Evolutionary conservation across 2,113 vertebrate genomes (phyloP), one percentile per base, ranked within the genome.

Genomic region (Pteruthius melanotis): DNA sequence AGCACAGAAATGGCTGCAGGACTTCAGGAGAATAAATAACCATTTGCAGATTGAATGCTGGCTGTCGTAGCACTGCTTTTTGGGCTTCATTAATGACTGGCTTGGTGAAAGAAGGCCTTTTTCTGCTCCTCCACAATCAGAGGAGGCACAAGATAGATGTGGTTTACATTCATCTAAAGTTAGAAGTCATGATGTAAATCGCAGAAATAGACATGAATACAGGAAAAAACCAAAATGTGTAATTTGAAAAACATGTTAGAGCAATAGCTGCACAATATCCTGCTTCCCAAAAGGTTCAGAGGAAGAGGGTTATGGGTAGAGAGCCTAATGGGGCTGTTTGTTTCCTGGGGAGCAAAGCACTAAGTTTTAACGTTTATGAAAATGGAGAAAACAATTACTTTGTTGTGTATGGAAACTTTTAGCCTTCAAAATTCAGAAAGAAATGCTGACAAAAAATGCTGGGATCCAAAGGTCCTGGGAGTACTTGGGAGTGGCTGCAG

Each of bases 151-250:
- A 87, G 69, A 95, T 60, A 54, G 59, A 92, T 94, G 79, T 59
- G 69, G 89, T 86, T 96, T 93, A 54, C 22, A 70, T 66, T 72
- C 65, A 83, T 70, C 92, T 84, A 78, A 92, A 93, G 83, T 92
- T 96, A 96, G 96, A 94, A 94, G 19, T 33, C 47, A 24, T 90
- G 79, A 95, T 86, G 92, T 75, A 86, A 89, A 96, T 21, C 2
- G 10, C 93, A 86, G 83, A 95, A 93, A 95, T 90, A 97, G 82
- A 66, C n/a, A 75, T 1, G 63, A 72, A 86, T 15, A 49, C 19
- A 52, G 24, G 35, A 37, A 49, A 68, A 57, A 33, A 39, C 9
- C n/a, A 71, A 87, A 91, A 65, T 1, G 23, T 40, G 23, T 88
- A 80, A 95, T 83, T 64, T 52, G 57, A 89, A 93, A 93, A 92